phyloP scores from a whole-genome alignment of 2,797 vertebrate species.

The Acrossocheilus wenchowensis region DNA sequence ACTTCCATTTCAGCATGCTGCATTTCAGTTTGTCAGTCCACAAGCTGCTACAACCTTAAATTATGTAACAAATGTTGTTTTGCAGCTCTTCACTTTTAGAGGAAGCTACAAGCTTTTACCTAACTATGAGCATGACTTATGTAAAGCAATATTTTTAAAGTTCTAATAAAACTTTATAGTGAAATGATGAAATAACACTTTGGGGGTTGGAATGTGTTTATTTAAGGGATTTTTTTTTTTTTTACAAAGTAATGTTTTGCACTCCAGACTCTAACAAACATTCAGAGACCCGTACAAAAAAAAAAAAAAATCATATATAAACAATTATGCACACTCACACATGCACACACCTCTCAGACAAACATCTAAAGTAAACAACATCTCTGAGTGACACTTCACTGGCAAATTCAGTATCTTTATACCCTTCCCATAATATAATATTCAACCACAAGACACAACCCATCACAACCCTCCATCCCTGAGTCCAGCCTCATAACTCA shows the following conservation, averaged over 20 bases:
- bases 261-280: conserved; percentile 31
- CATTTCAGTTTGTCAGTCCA: neutral
- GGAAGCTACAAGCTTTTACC: neutral
- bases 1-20: neutral
- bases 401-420: conserved; percentile 32
- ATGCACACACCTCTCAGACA: conserved; percentile 46
- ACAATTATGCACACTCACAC: conserved; percentile 43
- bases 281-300: conserved; percentile 37
- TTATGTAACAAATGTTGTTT: neutral
- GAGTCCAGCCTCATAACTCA: conserved; percentile 84
- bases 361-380: conserved; percentile 43
- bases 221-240: conserved; percentile 45
- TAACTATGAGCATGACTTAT: neutral
- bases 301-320: conserved; percentile 12
- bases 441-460: conserved; percentile 37
- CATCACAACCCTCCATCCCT: conserved; percentile 56
- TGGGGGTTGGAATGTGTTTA: conserved; percentile 60
- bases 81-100: neutral
- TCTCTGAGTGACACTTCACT: conserved; percentile 31
- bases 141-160: neutral
- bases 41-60: neutral
- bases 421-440: conserved; percentile 55
- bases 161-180: neutral
- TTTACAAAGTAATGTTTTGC: conserved; percentile 49
- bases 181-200: conserved; percentile 6